Base-by-base conservation (phyloP, 2,113 vertebrate genomes). In the Dryoscopus gambensis region DNA sequence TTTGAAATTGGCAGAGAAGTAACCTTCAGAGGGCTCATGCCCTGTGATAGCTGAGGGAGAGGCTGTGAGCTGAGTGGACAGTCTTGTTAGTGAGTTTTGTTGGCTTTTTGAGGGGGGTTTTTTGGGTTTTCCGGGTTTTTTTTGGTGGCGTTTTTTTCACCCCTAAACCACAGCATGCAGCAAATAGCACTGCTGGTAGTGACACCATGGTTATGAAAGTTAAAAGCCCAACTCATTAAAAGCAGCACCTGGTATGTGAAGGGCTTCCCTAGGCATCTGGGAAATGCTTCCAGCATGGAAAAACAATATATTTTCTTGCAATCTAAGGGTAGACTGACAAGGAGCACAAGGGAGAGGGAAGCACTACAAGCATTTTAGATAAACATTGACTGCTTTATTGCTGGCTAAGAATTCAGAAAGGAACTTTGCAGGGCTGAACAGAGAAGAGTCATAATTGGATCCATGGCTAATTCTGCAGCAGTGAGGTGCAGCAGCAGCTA, bases 381-480 rank as follows among this genome's bases (percentile, higher is more conserved):
- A 73, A 92, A 84, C 18, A 70, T 12, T 10, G 9, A 19, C 69
- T 82, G 9, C 57, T 87, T 90, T 75, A 71, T 65, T 87, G 69
- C 84, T 84, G 84, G 37, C 33, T 65, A 49, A 8, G 23, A 69
- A 75, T 86, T 81, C 70, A 78, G 62, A 87, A 65, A 91, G 50
- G 31, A 37, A 16, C 30, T 90, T 88, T 94, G 49, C 44, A 79
- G 40, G 37, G 50, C 70, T 87, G 70, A 79, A 83, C 3, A 3
- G 42, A 89, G 60, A 88, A 55, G 49, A 90, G 46, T 46, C 60
- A 31, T 84, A 87, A 87, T 53, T 95, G 86, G 37, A 73, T 95
- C 84, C 74, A 62, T 39, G 53, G 87, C 82, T 96, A 89, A 95
- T 84, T 95, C 77, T 76, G 69, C 56, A 95, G 53, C 57, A 91